These are phyloP conservation scores for Lerista edwardsae DNA, from an alignment of 2,797 vertebrate species.

Conservation along the genomic window DNA sequence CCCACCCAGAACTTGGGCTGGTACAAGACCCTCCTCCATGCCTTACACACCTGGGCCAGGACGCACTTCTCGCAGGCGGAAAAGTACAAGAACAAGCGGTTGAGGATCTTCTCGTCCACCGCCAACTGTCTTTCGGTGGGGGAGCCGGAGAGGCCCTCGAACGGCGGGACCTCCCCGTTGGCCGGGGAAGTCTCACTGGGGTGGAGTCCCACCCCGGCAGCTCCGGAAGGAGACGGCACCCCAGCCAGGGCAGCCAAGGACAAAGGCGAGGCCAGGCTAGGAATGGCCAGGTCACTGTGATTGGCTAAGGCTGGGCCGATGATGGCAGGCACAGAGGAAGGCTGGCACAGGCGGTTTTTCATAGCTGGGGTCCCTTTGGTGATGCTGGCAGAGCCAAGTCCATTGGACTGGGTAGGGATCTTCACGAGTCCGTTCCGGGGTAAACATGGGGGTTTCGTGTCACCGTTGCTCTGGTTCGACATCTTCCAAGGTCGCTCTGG, in stretches of 20 bases:
- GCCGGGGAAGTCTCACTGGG: constrained; percentile 67
- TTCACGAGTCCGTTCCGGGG: constrained; percentile 97
- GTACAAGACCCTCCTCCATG: constrained; percentile 94
- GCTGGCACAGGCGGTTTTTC: constrained; percentile 97
- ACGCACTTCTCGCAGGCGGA: constrained; percentile 94
- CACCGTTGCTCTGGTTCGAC: constrained; percentile 88
- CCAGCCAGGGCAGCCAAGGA: constrained; percentile 82
- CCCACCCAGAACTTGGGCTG: constrained; percentile 98
- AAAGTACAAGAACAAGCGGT: constrained; percentile 96
- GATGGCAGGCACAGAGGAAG: constrained; percentile 90
- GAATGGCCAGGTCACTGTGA: constrained; percentile 83
- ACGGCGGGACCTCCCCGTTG: constrained; percentile 77
- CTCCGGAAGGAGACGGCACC: constrained; percentile 70
- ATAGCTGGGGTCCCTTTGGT: constrained; percentile 98
- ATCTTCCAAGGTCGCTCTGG: constrained; percentile 91
- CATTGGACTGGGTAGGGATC: constrained; percentile 92
- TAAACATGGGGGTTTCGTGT: constrained; percentile 96
- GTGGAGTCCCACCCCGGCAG: constrained; percentile 74
- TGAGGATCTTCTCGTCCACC: constrained; percentile 95
- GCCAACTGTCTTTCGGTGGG: constrained; percentile 88
- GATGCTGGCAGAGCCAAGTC: constrained; percentile 95
- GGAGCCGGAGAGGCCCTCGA: constrained; percentile 74
- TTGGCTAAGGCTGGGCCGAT: constrained; percentile 86
- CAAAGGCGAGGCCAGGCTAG: constrained; percentile 84
- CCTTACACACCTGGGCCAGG: constrained; percentile 96